These are phyloP conservation scores for Prosopocoilus inquinatus DNA, from an alignment of 2,888 invertebrate genomes.

Conservation along the genomic window DNA sequence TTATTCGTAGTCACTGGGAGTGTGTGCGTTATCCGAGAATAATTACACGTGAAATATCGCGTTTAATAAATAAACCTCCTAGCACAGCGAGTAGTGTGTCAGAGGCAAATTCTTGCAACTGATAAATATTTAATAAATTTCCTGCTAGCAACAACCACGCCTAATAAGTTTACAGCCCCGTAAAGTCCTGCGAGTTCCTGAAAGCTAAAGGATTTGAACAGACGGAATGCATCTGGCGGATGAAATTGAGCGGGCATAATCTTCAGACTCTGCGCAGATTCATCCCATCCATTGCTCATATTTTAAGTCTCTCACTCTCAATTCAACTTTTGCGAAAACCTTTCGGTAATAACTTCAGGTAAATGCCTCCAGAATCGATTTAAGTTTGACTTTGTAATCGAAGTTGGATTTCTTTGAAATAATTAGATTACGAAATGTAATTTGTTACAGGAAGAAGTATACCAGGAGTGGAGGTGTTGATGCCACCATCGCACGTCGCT, in stretches of 20 bases:
- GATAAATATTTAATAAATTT: neutral
- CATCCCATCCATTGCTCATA: slow-evolving; percentile 13
- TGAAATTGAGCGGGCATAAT: slow-evolving; percentile 35
- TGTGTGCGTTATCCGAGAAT: too few species aligned
- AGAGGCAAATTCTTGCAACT: slow-evolving; percentile 14
- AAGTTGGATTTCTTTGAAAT: neutral
- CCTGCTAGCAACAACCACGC: neutral
- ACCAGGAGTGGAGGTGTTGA: slow-evolving; percentile 39
- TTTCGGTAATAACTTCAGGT: too few species aligned
- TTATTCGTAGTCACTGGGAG: too few species aligned
- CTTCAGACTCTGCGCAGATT: slow-evolving; percentile 17
- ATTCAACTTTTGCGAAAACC: too few species aligned
- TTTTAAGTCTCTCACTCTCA: too few species aligned
- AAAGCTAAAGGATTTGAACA: neutral
- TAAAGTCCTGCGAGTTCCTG: slow-evolving; percentile 8
- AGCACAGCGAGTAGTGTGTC: slow-evolving; percentile 17
- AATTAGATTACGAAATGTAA: neutral
- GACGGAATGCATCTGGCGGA: slow-evolving; percentile 29
- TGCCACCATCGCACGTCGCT: slow-evolving; percentile 75
- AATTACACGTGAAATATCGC: too few species aligned
- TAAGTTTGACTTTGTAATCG: neutral
- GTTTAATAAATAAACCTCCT: slow-evolving; percentile 6
- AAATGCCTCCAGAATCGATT: too few species aligned
- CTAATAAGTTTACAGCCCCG: slow-evolving; percentile 13
- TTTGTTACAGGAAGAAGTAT: slow-evolving; percentile 42